These are phyloP conservation scores for Merodon equestris DNA, from an alignment of 2,888 invertebrate species.

Conservation along the genomic window DNA sequence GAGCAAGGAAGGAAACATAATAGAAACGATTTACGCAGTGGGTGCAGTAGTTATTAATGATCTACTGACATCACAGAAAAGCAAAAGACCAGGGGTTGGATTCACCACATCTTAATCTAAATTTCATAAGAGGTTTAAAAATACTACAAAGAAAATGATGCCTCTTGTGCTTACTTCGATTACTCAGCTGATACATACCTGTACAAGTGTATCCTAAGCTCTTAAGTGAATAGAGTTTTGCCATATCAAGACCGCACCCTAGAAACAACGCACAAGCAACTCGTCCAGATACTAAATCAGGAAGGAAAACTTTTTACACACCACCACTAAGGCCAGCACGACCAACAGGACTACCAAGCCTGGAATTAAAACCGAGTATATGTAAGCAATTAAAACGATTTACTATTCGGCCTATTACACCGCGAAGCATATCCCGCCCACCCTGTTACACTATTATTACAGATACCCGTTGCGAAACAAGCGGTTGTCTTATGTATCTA, in stretches of 20 bases:
- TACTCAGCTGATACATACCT: no score
- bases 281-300: slow-evolving; percentile 55
- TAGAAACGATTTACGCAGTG: neutral
- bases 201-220: no score
- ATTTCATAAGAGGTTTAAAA: neutral
- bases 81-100: slow-evolving; percentile 8
- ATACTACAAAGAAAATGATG: slow-evolving; percentile 12
- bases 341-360: no score
- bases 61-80: slow-evolving; percentile 46
- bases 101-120: neutral
- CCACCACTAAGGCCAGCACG: no score
- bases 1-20: no score
- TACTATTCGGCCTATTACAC: slow-evolving; percentile 45
- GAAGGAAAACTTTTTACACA: slow-evolving; percentile 39
- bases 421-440: neutral
- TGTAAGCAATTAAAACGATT: slow-evolving; percentile 66
- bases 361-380: slow-evolving; percentile 55
- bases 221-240: neutral
- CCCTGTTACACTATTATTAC: slow-evolving; percentile 15
- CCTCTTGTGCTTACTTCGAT: no score
- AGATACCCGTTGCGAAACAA: slow-evolving; percentile 5
- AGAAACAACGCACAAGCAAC: neutral
- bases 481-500: slow-evolving; percentile 41
- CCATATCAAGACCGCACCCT: slow-evolving; percentile 33
- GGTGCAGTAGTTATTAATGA: slow-evolving; percentile 50